Percentiles rank a stretch among this genome's conserved stretches.
Conservation (phyloP, 35 echinoderm and acorn worm genomes). For the Nesometra sesokonis region DNA sequence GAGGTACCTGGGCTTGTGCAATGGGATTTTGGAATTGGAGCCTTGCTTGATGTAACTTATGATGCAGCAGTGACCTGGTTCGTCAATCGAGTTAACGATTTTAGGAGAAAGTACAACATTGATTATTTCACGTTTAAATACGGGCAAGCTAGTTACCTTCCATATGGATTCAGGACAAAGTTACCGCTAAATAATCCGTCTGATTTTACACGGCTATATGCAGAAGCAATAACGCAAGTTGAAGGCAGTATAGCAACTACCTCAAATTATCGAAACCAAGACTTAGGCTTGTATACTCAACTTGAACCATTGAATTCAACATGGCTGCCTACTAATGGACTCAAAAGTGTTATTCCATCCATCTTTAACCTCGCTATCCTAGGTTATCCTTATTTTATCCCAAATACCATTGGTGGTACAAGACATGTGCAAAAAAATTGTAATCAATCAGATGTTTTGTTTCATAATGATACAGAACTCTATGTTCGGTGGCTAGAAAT, state of each 20-base stretch:
- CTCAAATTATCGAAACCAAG: conserved; percentile 53
- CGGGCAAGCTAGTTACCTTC: conserved; percentile 75
- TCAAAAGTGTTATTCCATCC: conserved; percentile 74
- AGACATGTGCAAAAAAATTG: not conserved
- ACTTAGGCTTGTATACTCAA: conserved; percentile 30
- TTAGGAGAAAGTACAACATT: conserved; percentile 23
- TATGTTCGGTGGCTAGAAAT: conserved; percentile 67
- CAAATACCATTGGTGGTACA: conserved; percentile 28
- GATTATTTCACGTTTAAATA: conserved; percentile 79
- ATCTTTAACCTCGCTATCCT: conserved; percentile 51
- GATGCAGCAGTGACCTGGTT: conserved; percentile 43
- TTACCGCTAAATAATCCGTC: conserved; percentile 42
- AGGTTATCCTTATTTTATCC: conserved; percentile 69
- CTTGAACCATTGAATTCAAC: conserved; percentile 38
- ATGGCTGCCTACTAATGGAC: conserved; percentile 61
- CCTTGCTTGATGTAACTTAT: conserved; percentile 54
- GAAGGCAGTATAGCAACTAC: conserved; percentile 25
- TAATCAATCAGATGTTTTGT: not conserved
- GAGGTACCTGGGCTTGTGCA: conserved; percentile 66
- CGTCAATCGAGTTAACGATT: conserved; percentile 20
- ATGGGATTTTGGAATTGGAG: conserved; percentile 61
- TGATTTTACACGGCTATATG: conserved; percentile 47
- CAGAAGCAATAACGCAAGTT: conserved; percentile 31
- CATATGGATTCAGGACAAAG: conserved; percentile 56
- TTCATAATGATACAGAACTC: conserved; percentile 34